Evolutionary conservation across 1,140 invertebrate genomes (phyloP).

Genomic region (Drosophila lacteicornis): DNA sequence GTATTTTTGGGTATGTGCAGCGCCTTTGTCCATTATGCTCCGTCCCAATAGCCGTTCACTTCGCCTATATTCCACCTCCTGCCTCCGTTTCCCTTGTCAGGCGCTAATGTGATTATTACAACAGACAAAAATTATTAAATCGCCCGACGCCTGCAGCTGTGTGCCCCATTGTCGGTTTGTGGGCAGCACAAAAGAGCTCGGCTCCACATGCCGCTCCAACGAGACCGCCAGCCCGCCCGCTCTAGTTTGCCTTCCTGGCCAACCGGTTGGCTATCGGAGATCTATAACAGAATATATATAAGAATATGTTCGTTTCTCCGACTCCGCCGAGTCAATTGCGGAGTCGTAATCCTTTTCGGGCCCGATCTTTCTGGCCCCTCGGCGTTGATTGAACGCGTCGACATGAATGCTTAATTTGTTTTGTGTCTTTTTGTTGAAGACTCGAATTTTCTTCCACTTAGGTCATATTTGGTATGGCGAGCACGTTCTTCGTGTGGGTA

Average conservation of each 20-base stretch:
- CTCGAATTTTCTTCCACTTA: conserved; percentile 34
- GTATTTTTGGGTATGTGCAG: conserved; percentile 3
- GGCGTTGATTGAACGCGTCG: conserved; percentile 22
- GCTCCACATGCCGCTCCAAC: conserved; percentile 34
- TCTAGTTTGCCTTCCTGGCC: conserved; percentile 56
- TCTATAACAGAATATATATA: conserved; percentile 50
- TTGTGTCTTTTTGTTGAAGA: conserved; percentile 23
- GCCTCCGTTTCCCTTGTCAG: background rate
- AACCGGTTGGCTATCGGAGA: conserved; percentile 74
- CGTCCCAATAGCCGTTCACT: conserved; percentile 44
- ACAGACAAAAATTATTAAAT: conserved; percentile 48
- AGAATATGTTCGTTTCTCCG: conserved; percentile 19
- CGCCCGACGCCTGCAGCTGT: conserved; percentile 56
- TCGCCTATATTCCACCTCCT: background rate
- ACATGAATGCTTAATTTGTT: conserved; percentile 61
- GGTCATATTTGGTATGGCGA: conserved; percentile 53
- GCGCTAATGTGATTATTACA: conserved; percentile 58
- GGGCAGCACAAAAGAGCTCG: conserved; percentile 24
- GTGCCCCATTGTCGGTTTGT: conserved; percentile 47
- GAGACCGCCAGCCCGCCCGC: conserved; percentile 47
- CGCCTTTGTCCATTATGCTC: conserved; percentile 17
- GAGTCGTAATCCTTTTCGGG: conserved; percentile 61
- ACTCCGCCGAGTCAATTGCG: conserved; percentile 24
- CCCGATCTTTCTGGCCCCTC: conserved; percentile 26
- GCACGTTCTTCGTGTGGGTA: conserved; percentile 53